Base-by-base conservation (phyloP, 2,888 invertebrate species). In the Helicoverpa assulta region DNA sequence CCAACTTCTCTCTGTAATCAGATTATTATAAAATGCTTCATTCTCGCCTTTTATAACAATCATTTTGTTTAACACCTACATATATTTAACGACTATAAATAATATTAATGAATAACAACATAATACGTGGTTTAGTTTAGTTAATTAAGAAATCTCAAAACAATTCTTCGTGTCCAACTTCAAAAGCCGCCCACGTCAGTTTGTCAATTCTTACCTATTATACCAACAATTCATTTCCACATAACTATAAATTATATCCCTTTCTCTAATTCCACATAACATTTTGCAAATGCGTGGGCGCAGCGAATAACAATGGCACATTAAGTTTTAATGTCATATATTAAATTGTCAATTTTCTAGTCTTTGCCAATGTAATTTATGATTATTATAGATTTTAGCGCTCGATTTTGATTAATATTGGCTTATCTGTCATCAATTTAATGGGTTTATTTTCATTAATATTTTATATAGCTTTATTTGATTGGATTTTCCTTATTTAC, bases 261-360 rank as follows among this genome's bases (percentile, higher is more conserved):
- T 60, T 56, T 74, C 61, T 53, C 68, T 73, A 16, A 29, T 29
- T 58, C 72, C n/a, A 54, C 18, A 66, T 72, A 54, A 67, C 60
- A 14, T 60, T 37, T 68, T 68, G 56, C 21, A 50, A 50, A 61
- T 29, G 6, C 29, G 75, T 61, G 50, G 75, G 75, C 40, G 60
- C 29, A 18, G 21, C n/a, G 40, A 50, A 52, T 53, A 61, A 60
- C 60, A 72, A 61, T 68, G 16, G 74, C 16, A n/a, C 29, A 55
- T 52, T 67, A 60, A 52, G 2, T 12, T 12, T 19, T 53, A 74
- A 74, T 16, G 59, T 5, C 56, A n/a, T 52, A 29, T 47, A 50
- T 50, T 47, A 73, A 60, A 73, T 47, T 43, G 21, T 1, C 1
- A n/a, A 56, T 29, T 37, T 51, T 55, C 40, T 19, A 1, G 51